Evolutionary conservation across 64 coral and sea anemone species (phyloP).

Genomic region (Porites australiensis): DNA sequence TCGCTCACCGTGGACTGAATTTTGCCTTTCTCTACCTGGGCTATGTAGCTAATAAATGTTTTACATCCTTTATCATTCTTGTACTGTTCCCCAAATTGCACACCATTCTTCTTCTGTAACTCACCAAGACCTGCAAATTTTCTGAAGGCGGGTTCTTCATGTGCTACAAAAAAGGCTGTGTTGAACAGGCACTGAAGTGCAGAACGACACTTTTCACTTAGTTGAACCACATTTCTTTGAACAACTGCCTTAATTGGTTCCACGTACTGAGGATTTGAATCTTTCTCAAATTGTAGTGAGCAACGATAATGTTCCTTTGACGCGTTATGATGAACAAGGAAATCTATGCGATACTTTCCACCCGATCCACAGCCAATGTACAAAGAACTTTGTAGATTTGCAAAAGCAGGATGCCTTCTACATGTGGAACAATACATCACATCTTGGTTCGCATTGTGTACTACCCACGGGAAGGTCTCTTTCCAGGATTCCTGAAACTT

Average conservation of each 20-base stretch:
- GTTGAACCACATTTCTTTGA: conserved; percentile 13
- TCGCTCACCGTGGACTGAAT: too few species aligned
- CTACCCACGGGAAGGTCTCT: neutral
- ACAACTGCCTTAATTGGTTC: neutral
- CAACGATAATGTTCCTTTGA: conserved; percentile 38
- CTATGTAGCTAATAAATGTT: too few species aligned
- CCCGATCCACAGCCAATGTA: neutral
- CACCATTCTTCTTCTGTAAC: too few species aligned
- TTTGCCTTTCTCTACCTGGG: too few species aligned
- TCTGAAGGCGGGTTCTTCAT: too few species aligned
- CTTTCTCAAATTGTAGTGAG: conserved; percentile 33
- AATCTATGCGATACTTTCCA: neutral
- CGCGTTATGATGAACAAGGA: neutral
- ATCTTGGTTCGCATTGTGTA: conserved; percentile 22
- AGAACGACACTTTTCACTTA: conserved; percentile 2
- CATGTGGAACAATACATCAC: neutral
- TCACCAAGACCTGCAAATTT: too few species aligned
- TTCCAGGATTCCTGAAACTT: conserved; percentile 29
- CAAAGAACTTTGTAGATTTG: too few species aligned
- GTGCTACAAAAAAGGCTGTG: too few species aligned
- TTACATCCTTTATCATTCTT: too few species aligned
- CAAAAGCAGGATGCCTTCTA: too few species aligned
- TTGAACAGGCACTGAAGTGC: neutral
- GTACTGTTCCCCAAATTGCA: too few species aligned
- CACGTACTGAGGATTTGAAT: conserved; percentile 5